Percentiles rank a stretch among this genome's conserved stretches.
Evolutionary conservation across 1,140 invertebrate species (phyloP).

Genomic region (Anastatus disparis): DNA sequence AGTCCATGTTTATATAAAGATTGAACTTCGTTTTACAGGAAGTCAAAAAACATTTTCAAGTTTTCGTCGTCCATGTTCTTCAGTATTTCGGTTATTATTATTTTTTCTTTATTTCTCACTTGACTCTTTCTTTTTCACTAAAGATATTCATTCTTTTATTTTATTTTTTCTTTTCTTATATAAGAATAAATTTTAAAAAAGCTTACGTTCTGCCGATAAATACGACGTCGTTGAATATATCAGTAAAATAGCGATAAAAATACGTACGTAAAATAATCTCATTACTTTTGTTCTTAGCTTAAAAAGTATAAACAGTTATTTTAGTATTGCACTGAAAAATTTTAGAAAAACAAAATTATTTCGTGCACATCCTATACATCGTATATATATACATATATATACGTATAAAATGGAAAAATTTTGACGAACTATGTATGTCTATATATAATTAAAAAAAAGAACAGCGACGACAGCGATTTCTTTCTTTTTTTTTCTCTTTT

Average conservation of each 20-base stretch:
- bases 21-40: background rate
- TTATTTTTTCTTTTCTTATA: background rate
- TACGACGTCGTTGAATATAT: conserved; percentile 19
- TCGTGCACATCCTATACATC: conserved; percentile 6
- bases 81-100: no score
- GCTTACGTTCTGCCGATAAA: background rate
- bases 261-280: conserved; percentile 37
- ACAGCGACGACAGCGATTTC: conserved; percentile 10
- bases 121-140: background rate
- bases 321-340: conserved; percentile 35
- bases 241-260: conserved; percentile 32
- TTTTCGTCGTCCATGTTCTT: conserved; percentile 9
- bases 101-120: no score
- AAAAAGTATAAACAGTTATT: conserved; percentile 30
- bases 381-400: conserved; percentile 2
- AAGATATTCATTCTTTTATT: background rate
- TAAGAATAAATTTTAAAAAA: conserved; percentile 17
- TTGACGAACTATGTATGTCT: no score
- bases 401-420: conserved; percentile 28
- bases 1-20: conserved; percentile 1
- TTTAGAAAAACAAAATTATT: conserved; percentile 29
- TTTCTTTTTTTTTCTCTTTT: no score
- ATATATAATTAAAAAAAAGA: conserved; percentile 22
- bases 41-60: no score
- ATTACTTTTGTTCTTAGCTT: conserved; percentile 33